These are phyloP conservation scores for Euleptes europaea DNA, from an alignment of 2,113 vertebrate genomes.

Conservation along the genomic window DNA sequence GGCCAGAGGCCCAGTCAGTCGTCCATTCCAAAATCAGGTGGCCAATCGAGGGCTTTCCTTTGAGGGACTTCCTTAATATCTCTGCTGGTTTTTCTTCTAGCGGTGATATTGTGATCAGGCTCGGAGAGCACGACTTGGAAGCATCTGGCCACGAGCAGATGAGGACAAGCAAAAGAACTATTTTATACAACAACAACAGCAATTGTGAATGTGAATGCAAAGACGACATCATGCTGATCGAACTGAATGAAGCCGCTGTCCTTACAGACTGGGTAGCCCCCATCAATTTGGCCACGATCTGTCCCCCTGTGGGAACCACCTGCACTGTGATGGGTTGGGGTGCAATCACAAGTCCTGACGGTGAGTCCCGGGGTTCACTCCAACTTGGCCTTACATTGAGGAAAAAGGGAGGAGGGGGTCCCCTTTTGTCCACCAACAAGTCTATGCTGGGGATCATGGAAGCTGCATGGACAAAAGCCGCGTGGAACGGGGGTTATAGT, in stretches of 20 bases:
- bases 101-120: accelerated
- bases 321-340: conserved; percentile 11
- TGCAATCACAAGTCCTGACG: not conserved
- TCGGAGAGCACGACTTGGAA: not conserved
- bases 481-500: too few relatives aligned
- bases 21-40: not conserved
- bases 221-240: conserved; percentile 12
- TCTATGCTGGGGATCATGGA: too few relatives aligned
- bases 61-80: not conserved
- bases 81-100: not conserved
- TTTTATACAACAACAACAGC: not conserved
- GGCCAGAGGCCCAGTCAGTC: not conserved
- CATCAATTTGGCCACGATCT: accelerated
- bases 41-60: too few relatives aligned
- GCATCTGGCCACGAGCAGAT: not conserved
- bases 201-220: not conserved
- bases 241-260: not conserved
- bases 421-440: too few relatives aligned
- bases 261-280: not conserved
- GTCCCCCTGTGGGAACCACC: accelerated
- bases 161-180: not conserved
- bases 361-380: not conserved
- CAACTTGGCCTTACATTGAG: too few relatives aligned
- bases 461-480: too few relatives aligned
- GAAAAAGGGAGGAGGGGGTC: too few relatives aligned